A percentile compares a stretch with the other conserved stretches of the same genome.
Evolutionary conservation across 2,797 vertebrate species (phyloP).

Genomic region (Arrhamphus sclerolepis): DNA sequence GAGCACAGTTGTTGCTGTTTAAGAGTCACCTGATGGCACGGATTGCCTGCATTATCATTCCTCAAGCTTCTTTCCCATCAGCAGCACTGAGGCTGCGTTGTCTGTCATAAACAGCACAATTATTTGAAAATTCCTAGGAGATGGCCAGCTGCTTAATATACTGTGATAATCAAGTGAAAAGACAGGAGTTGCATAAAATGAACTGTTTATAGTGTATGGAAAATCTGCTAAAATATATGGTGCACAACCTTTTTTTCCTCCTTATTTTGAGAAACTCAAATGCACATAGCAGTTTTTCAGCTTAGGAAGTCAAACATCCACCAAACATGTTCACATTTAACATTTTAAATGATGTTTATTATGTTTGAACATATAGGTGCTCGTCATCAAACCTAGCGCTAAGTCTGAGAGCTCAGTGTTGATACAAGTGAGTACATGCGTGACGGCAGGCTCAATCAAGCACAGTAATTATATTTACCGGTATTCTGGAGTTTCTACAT

Average conservation of each 20-base stretch:
- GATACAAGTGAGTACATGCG: background rate
- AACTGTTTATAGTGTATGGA: background rate
- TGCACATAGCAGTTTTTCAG: too few species aligned
- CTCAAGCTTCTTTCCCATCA: constrained; percentile 45
- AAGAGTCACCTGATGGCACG: constrained; percentile 60
- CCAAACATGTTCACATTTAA: too few species aligned
- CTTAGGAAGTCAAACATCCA: too few species aligned
- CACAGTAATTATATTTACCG: background rate
- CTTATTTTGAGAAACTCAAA: background rate
- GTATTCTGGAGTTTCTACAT: constrained; percentile 1
- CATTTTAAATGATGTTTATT: too few species aligned
- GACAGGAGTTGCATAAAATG: background rate
- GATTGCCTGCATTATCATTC: constrained; percentile 64
- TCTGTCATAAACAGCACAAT: constrained; percentile 45
- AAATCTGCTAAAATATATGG: background rate
- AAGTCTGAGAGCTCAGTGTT: background rate
- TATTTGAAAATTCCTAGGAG: constrained; percentile 39
- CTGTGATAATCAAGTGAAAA: background rate
- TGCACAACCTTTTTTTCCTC: rapidly evolving
- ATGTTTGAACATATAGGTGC: background rate
- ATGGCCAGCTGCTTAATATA: constrained; percentile 34
- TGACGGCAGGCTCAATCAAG: background rate
- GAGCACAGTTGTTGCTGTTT: constrained; percentile 14
- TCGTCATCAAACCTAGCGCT: background rate
- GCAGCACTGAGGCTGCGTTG: constrained; percentile 61